Conservation (phyloP, 2,888 invertebrate species). For the Terebella lapidaria region DNA sequence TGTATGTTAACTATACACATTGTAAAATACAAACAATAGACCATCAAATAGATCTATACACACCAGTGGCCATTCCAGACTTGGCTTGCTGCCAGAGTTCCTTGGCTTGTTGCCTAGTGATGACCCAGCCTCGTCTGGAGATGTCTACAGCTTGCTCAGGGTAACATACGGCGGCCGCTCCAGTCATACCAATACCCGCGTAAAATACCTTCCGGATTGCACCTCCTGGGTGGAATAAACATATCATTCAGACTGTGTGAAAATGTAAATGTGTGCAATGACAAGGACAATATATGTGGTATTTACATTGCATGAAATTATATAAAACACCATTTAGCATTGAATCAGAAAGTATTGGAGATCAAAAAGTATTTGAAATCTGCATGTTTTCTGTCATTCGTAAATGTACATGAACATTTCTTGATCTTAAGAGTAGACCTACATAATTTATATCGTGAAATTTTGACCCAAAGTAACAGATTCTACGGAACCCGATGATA, state of each 20-base stretch:
- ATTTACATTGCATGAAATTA: too few relatives aligned
- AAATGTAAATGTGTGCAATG: background rate
- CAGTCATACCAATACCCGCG: conserved; percentile 27
- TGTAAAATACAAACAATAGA: background rate
- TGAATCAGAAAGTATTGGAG: too few relatives aligned
- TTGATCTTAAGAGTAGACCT: too few relatives aligned
- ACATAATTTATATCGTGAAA: background rate
- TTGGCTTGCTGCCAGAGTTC: conserved; percentile 8
- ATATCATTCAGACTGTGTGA: background rate
- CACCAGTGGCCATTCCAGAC: background rate
- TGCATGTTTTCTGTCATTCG: too few relatives aligned
- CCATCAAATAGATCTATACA: background rate
- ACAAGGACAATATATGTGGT: too few relatives aligned
- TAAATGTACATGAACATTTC: too few relatives aligned
- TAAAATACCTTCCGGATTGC: conserved; percentile 30
- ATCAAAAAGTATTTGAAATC: too few relatives aligned
- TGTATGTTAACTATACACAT: background rate
- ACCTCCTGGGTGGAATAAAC: conserved; percentile 28
- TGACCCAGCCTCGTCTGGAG: conserved; percentile 23
- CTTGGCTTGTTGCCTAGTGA: conserved; percentile 12
- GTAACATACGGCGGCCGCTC: conserved; percentile 39
- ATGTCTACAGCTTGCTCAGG: conserved; percentile 38
- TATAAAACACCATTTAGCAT: too few relatives aligned
- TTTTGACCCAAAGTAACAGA: background rate
- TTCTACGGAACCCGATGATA: background rate